Evolutionary conservation across 2,113 vertebrate genomes (phyloP), one percentile per base, ranked within the genome.

Genomic region (Cryptomyrus ogoouensis): DNA sequence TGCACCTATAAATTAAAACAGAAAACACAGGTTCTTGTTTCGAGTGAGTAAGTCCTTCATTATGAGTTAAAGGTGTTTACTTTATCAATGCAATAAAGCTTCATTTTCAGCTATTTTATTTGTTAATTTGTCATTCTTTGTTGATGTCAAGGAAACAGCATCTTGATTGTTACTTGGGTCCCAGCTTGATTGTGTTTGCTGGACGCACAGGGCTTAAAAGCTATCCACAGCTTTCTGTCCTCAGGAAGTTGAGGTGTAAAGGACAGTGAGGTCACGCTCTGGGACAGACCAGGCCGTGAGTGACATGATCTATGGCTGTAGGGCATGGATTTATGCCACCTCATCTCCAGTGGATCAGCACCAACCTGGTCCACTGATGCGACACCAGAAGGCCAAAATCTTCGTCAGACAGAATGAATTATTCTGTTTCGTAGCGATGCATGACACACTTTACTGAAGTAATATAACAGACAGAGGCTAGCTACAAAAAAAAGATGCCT

Each of bases 391-490:
- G 52, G 35, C 19, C 52, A 19, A 5, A 42, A 21, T 88, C 87
- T 62, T 62, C 21, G 21, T 88, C 87, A 88, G 9, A 88, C 53
- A 8, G 35, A 24, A 35, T 88, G 15, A 88, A 88, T 88, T 62
- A 66, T 88, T 88, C 53, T 42, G 19, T 39, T 66, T 88, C 9
- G 39, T 62, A 58, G 53, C 3, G 39, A 62, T 58, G 53, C 87
- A 12, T 56, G 87, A 62, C 87, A 88, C 31, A 58, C 35, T 88
- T 88, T 46, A 44, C 52, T 58, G 27, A 58, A 88, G 39, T 88
- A 8, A 62, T 88, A 27, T 62, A 88, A 88, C n/a, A 56, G 86
- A 88, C 9, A 3, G 87, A 62, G 10, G 10, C 3, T 44, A n/a
- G 39, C 39, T 62, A 87, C 50, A 24, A 46, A 7, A 19, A n/a